These are phyloP conservation scores for Plectropomus leopardus DNA, from an alignment of 2,113 vertebrate species.

Conservation along the genomic window DNA sequence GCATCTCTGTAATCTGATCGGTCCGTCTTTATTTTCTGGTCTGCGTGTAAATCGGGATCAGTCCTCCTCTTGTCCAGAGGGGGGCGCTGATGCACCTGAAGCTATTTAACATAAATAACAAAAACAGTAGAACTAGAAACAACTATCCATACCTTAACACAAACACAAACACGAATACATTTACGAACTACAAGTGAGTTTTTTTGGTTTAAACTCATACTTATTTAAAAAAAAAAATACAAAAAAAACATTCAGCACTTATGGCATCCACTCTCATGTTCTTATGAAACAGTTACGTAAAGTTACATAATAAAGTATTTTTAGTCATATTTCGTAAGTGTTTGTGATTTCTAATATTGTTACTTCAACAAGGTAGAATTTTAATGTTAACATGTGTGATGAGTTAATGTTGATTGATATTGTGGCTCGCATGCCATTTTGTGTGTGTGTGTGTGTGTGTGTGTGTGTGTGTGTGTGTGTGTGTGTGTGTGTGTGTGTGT, in stretches of 20 bases:
- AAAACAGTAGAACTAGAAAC: not conserved
- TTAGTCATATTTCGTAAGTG: too few relatives aligned
- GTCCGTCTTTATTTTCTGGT: not conserved
- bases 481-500: slow-evolving; percentile 24
- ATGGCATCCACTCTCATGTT: too few relatives aligned
- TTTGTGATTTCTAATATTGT: too few relatives aligned
- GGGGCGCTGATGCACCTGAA: not conserved
- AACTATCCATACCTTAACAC: not conserved
- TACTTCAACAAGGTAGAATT: too few relatives aligned
- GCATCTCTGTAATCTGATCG: not conserved
- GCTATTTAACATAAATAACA: not conserved
- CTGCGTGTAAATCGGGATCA: not conserved
- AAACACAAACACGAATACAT: not conserved
- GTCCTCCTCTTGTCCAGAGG: not conserved
- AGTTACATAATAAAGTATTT: too few relatives aligned
- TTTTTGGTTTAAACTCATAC: too few relatives aligned
- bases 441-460: not conserved
- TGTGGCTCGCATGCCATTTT: not conserved
- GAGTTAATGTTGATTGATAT: not conserved
- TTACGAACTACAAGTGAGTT: not conserved
- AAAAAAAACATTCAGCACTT: too few relatives aligned
- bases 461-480: slow-evolving; percentile 20
- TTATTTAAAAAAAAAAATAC: too few relatives aligned
- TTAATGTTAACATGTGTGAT: not conserved
- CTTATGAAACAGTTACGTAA: too few relatives aligned